These are phyloP conservation scores for Stichopus chloronotus DNA, from an alignment of 35 echinoderm and acorn worm genomes.

Conservation along the genomic window DNA sequence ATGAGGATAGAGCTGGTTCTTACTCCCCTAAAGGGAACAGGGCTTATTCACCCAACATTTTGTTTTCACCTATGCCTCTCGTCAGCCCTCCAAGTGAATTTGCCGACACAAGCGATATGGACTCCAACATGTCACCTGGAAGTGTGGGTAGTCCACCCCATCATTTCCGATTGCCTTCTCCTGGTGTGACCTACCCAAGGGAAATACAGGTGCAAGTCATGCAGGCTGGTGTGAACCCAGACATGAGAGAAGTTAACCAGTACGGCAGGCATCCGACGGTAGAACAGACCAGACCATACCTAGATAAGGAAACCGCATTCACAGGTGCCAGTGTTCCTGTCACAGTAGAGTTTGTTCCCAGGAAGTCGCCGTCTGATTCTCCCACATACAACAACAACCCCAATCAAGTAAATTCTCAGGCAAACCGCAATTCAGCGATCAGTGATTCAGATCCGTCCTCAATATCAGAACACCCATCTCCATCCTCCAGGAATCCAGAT, in stretches of 20 bases:
- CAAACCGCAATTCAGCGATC: slow-evolving; percentile 44
- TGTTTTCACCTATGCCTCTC: slow-evolving; percentile 70
- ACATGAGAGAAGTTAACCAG: slow-evolving; percentile 53
- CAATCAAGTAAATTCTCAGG: not conserved
- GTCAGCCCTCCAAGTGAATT: slow-evolving; percentile 95
- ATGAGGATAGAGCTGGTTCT: slow-evolving; percentile 54
- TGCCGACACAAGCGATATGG: slow-evolving; percentile 92
- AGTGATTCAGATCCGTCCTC: slow-evolving; percentile 67
- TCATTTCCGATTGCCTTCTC: not conserved
- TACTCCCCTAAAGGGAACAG: slow-evolving; percentile 35
- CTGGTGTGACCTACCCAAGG: slow-evolving; percentile 25
- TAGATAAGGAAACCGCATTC: slow-evolving; percentile 42
- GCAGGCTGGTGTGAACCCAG: slow-evolving; percentile 23
- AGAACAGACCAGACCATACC: not conserved
- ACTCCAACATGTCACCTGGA: slow-evolving; percentile 88
- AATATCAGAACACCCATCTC: slow-evolving; percentile 43
- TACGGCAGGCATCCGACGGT: slow-evolving; percentile 21
- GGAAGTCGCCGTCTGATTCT: not conserved
- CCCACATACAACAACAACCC: not conserved
- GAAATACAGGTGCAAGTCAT: slow-evolving; percentile 57
- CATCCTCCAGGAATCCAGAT: slow-evolving; percentile 31
- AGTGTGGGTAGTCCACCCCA: slow-evolving; percentile 77
- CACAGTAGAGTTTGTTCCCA: not conserved
- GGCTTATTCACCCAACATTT: slow-evolving; percentile 26
- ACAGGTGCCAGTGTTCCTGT: not conserved